Evolutionary conservation across 1,140 invertebrate genomes (phyloP), one percentile per base, ranked within the genome.

Genomic region (Drosophila tristis): DNA sequence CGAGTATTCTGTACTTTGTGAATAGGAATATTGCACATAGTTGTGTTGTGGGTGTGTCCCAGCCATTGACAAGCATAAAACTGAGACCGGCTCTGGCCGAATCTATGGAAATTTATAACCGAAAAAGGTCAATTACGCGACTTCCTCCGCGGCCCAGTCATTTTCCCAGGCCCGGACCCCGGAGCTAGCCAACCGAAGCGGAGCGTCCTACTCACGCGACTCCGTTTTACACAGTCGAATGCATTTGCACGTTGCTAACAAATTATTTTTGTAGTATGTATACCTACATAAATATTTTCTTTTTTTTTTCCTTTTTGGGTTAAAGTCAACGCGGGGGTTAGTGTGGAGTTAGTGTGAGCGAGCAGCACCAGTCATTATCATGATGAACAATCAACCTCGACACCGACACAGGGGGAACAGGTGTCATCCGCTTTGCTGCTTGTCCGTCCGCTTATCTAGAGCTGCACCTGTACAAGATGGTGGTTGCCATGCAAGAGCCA

Each of bases 121-220:
- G 44, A 78, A 87, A 86, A 82, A 86, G 84, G 78, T 86, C 84
- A 87, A 86, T 82, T 86, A 70, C 66, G 75, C 82, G 78, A 82
- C 70, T 87, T 86, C 59, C 56, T 59, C 49, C 61, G 31, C 9
- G 31, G 15, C 16, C 16, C 48, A 35, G 20, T 49, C 75, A 72
- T 61, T 82, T 87, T 87, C 84, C 82, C 82, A 89, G 66, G 74
- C 64, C 76, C 39, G 39, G 39, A 66, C 44, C 39, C 9, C 53
- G 43, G 5, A 25, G 15, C 72, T 20, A 74, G 0, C 65, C 53
- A 66, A 78, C 62, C 82, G 61, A 5, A 57, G 67, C 76, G 60
- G 2, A 26, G 42, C 55, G 53, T 59, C 78, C 80, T 78, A 77
- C 77, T 74, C 81, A 61, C 53, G 64, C 53, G 60, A 56, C 68